A percentile compares a stretch with the other conserved stretches of the same genome.
Evolutionary conservation across 2,113 vertebrate genomes (phyloP).

Genomic region (Urocolius indicus): DNA sequence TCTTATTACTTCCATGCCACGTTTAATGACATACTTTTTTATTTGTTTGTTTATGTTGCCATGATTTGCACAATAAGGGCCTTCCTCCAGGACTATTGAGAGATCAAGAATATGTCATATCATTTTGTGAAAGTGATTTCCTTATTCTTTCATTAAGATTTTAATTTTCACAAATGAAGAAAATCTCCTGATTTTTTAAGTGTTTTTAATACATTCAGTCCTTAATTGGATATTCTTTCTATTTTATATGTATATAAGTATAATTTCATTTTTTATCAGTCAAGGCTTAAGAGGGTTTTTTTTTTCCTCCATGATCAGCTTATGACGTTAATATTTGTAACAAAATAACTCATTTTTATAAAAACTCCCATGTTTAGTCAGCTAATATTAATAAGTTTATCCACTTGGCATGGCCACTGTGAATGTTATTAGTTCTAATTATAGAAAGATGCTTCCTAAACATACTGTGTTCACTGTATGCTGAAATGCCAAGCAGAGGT

Average conservation of each 20-base stretch:
- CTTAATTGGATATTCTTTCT: neutral
- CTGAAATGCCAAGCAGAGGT: neutral
- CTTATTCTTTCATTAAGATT: neutral
- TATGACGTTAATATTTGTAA: neutral
- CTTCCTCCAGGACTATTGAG: neutral
- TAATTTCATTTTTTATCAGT: neutral
- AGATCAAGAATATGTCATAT: neutral
- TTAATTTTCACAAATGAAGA: neutral
- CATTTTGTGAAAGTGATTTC: neutral
- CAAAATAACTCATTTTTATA: neutral
- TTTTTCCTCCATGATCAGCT: accelerated
- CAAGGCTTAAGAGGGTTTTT: neutral
- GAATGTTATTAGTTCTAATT: neutral
- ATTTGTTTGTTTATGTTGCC: neutral
- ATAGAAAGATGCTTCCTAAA: neutral
- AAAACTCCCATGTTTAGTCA: neutral
- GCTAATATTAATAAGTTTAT: neutral
- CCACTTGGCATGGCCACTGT: accelerated
- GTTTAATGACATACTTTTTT: neutral
- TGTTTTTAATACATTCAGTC: neutral
- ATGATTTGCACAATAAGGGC: neutral
- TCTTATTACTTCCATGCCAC: neutral
- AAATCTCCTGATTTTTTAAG: neutral
- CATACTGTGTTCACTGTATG: accelerated
- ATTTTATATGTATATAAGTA: neutral